Base-by-base conservation (phyloP, 2,888 invertebrate species). In the Baronia brevicornis region DNA sequence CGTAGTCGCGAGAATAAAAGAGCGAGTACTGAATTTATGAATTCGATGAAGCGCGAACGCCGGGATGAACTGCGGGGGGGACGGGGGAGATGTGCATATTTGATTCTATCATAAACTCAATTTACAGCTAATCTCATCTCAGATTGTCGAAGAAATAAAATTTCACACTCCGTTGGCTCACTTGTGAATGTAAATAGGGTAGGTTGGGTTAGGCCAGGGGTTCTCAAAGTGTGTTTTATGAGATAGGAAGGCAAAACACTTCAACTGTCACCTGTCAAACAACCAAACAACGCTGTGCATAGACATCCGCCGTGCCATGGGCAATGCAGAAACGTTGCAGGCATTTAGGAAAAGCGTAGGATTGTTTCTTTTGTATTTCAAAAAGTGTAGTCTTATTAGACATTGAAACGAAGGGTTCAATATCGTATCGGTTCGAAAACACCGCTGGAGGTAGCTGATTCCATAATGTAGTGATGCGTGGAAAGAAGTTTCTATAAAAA, bases 111-210 rank as follows among this genome's bases (percentile, higher is more conserved):
- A 79, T 80, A 79, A 82, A 82, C 73, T 75, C 78, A 75, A 82
- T 82, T 82, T 79, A 70, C 77, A 78, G 79, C 77, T 82, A 82
- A 82, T 82, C 79, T 73, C 61, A 72, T 82, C 67, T 73, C 69
- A 75, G 79, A 82, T 80, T 80, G 79, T 78, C 75, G 75, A 74
- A 74, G 77, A 80, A 82, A 82, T 82, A 82, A 79, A 82, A 79
- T 82, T 77, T 80, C 73, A 74, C 73, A 71, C 77, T 59, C 69
- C 71, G 71, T 61, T 71, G 77, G 53, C 39, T 67, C 57, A 56
- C 60, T 66, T 65, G 65, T 64, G 67, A 72, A 71, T 73, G 70
- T 73, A 75, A 78, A 78, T 74, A 70, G 61, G 64, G 54, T 45
- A 55, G 56, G 58, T 29, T 36, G 36, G 27, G 34, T 37, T 36